These are phyloP conservation scores for Spilogale gracilis DNA, from an alignment of 2,113 vertebrate species.

Conservation along the genomic window DNA sequence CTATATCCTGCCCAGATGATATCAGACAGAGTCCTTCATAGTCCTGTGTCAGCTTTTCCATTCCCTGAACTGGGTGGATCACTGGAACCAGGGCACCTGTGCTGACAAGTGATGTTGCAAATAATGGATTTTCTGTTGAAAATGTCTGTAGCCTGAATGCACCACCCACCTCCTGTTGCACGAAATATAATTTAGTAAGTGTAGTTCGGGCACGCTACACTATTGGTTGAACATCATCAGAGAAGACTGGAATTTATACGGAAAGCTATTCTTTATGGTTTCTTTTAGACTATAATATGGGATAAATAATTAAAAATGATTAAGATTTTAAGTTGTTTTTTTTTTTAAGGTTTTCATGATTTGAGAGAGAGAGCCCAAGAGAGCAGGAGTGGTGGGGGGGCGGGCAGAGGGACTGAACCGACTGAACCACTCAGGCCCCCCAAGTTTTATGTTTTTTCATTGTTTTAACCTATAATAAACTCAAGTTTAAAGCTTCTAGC, in stretches of 20 bases:
- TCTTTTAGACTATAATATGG: slow-evolving; percentile 32
- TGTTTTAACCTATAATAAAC: slow-evolving; percentile 6
- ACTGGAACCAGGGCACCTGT: slow-evolving; percentile 77
- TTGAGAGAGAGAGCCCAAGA: neutral
- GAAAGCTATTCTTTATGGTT: neutral
- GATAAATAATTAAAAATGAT: slow-evolving; percentile 10
- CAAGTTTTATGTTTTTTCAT: slow-evolving; percentile 1
- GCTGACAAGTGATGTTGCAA: slow-evolving; percentile 80
- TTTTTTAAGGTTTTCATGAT: neutral
- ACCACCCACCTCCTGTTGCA: slow-evolving; percentile 63
- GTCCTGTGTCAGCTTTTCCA: slow-evolving; percentile 85
- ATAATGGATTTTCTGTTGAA: slow-evolving; percentile 83
- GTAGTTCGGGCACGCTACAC: neutral
- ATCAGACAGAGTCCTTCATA: slow-evolving; percentile 63
- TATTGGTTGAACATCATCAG: slow-evolving; percentile 50
- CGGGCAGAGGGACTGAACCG: neutral
- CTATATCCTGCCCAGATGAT: slow-evolving; percentile 85
- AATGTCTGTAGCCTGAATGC: slow-evolving; percentile 69
- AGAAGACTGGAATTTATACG: slow-evolving; percentile 30
- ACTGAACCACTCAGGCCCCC: too few species aligned
- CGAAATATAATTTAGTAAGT: slow-evolving; percentile 56
- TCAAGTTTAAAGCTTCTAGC: neutral
- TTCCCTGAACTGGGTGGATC: slow-evolving; percentile 83
- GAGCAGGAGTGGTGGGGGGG: neutral
- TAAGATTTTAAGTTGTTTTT: neutral